Evolutionary conservation across 2,113 vertebrate genomes (phyloP).

Genomic region (Sturnira hondurensis): DNA sequence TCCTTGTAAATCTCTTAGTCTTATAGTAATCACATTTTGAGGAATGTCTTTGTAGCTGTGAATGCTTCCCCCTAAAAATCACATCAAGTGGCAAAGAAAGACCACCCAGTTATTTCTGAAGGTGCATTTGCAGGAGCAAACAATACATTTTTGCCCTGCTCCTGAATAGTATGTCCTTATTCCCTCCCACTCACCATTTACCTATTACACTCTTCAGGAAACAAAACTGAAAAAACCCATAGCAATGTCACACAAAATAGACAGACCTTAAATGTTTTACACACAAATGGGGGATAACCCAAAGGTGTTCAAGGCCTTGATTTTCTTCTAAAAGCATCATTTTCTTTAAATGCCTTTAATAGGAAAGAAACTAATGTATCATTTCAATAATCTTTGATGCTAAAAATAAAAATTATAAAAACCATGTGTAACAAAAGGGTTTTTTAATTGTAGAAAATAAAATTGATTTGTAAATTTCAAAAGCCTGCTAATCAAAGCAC

Average conservation of each 20-base stretch:
- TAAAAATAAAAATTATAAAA: background rate
- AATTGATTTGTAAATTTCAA: background rate
- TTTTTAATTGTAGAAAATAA: background rate
- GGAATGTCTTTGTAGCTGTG: conserved; percentile 50
- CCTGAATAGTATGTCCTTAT: conserved; percentile 1
- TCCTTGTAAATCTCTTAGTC: conserved; percentile 13
- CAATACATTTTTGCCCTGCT: conserved; percentile 18
- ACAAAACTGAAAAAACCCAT: conserved; percentile 20
- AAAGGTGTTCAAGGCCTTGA: conserved; percentile 28
- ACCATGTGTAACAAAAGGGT: background rate
- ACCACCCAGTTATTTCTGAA: conserved; percentile 42
- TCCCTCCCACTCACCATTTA: conserved; percentile 25
- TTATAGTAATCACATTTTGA: conserved; percentile 31
- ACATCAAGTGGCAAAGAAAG: conserved; percentile 37
- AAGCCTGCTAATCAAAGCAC: background rate
- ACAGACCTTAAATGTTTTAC: background rate
- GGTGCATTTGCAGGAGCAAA: conserved; percentile 3
- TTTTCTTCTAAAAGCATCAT: conserved; percentile 6
- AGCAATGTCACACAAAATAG: background rate
- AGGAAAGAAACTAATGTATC: background rate
- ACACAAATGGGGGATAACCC: background rate
- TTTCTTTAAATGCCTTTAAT: background rate
- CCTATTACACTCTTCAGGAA: conserved; percentile 9
- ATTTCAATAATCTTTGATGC: background rate
- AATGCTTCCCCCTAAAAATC: conserved; percentile 25